Conservation (phyloP, 1,140 invertebrate genomes). For the Plodia interpunctella region DNA sequence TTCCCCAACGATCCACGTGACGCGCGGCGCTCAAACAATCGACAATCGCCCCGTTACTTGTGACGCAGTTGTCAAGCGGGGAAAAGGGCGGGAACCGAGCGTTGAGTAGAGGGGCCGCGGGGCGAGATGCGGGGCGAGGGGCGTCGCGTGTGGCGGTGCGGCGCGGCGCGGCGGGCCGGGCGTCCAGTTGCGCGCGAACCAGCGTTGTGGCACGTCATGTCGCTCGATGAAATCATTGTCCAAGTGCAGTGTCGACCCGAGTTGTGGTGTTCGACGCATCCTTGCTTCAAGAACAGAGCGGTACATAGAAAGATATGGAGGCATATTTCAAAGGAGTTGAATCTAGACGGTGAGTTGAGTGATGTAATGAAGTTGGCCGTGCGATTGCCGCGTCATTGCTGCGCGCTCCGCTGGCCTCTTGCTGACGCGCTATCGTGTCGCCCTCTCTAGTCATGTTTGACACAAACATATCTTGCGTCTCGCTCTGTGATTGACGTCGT, state of each 20-base stretch:
- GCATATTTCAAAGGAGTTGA: slow-evolving; percentile 21
- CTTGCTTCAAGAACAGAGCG: slow-evolving; percentile 19
- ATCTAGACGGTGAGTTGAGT: slow-evolving; percentile 20
- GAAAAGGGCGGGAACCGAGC: background rate
- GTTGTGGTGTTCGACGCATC: slow-evolving; percentile 23
- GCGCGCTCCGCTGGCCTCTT: background rate
- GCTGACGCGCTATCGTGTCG: background rate
- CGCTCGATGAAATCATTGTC: slow-evolving; percentile 22
- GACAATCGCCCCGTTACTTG: background rate
- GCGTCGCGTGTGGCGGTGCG: background rate
- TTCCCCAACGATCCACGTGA: too few relatives aligned
- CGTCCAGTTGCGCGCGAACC: slow-evolving; percentile 10
- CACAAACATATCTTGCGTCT: too few relatives aligned
- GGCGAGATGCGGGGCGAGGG: background rate
- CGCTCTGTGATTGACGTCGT: background rate
- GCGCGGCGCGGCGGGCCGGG: slow-evolving; percentile 13
- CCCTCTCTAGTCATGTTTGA: background rate
- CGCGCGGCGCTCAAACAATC: background rate
- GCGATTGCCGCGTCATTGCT: background rate
- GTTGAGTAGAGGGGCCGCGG: background rate
- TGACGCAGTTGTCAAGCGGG: background rate
- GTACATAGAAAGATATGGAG: slow-evolving; percentile 19
- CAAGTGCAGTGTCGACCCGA: slow-evolving; percentile 24
- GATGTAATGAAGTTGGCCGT: background rate
- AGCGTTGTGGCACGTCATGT: slow-evolving; percentile 21